Evolutionary conservation across 2,888 invertebrate species (phyloP), one percentile per base, ranked within the genome.

Genomic region (Amiota communis): DNA sequence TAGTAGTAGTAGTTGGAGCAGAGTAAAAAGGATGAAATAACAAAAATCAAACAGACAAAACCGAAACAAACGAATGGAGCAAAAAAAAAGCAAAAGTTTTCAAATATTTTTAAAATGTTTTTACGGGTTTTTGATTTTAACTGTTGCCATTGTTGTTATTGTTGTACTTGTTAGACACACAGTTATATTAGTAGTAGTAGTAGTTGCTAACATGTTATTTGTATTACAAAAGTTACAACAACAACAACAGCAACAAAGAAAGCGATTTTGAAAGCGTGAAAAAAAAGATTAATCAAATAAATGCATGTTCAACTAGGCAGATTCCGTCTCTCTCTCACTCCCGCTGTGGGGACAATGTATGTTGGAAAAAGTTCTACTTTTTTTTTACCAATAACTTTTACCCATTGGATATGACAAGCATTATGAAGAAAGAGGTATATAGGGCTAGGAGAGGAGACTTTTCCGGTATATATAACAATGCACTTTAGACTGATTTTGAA

Each of bases 251-350:
- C 10, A 13, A 57, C 4, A 57, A 57, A 15, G 57, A 17, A 13
- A n/a, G n/a, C 15, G 10, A 15, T 57, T 48, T 48, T 48, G 70
- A 71, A 72, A 20, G 71, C 61, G 46, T 12, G 63, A 48, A 23
- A 72, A 72, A 53, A 72, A 72, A 69, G 71, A 81, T 82, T 85
- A 83, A 82, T 80, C 77, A 80, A 81, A 81, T 76, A 83, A 77
- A 79, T 17, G 57, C 80, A 78, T 72, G 74, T 77, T 85, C 57
- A 17, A 36, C 36, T 36, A 57, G 57, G 57, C 17, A 36, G 36
- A 36, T 36, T 36, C 23, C 56, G 11, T 13, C n/a, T 12, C 57
- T 2, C 9, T 15, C 17, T 15, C 12, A 2, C 51, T 51, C 12
- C 4, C 12, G 1, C 51, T 1, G 4, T 2, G 51, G 57, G 17